Conservation (phyloP, 2,888 invertebrate genomes). For the Lydus trimaculatus region DNA sequence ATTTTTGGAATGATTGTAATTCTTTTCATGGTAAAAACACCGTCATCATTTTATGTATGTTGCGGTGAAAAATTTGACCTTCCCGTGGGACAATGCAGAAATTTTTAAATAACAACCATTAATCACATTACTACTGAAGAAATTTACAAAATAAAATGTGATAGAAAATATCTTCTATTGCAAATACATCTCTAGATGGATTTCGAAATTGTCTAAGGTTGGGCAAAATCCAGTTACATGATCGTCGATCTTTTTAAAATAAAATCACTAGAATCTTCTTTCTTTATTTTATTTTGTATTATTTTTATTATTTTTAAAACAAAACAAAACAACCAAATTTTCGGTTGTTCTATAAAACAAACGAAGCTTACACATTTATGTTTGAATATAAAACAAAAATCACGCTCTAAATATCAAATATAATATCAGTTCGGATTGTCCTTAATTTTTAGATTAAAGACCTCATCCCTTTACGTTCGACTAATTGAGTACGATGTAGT, state of each 20-base stretch:
- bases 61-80: constrained; percentile 10
- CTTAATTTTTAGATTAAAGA: constrained; percentile 15
- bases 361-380: constrained; percentile 22
- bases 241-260: neutral
- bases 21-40: constrained; percentile 23
- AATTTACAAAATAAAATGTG: neutral
- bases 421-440: constrained; percentile 3
- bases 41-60: neutral
- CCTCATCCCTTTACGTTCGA: neutral
- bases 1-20: constrained; percentile 18
- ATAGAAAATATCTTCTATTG: neutral
- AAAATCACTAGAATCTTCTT: neutral
- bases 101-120: constrained; percentile 8
- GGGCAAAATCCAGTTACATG: constrained; percentile 11
- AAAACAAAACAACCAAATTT: constrained; percentile 16
- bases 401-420: constrained; percentile 25
- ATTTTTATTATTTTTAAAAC: neutral
- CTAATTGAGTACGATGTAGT: neutral
- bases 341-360: constrained; percentile 26
- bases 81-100: constrained; percentile 29
- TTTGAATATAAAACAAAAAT: constrained; percentile 18
- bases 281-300: neutral
- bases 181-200: neutral
- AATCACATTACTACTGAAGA: constrained; percentile 9
- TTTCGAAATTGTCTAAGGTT: constrained; percentile 9